Evolutionary conservation across 2,113 vertebrate species (phyloP).

Genomic region (Chloroceryle aenea): DNA sequence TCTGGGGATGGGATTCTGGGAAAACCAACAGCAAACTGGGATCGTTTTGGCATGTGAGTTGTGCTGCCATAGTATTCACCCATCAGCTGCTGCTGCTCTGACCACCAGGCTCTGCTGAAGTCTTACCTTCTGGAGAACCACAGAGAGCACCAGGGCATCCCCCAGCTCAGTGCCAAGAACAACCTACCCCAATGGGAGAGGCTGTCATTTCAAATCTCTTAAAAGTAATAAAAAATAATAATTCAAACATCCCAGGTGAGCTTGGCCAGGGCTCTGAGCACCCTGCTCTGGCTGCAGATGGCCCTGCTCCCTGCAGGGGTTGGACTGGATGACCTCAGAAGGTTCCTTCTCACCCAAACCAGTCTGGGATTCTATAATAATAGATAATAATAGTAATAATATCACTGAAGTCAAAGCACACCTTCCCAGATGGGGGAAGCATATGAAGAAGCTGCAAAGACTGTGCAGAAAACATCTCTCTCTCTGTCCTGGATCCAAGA

Average conservation of each 20-base stretch:
- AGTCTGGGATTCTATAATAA: no score
- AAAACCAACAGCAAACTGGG: no score
- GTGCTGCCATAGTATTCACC: no score
- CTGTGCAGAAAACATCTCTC: not conserved
- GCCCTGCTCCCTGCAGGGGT: no score
- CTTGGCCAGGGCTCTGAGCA: no score
- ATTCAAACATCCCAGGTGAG: no score
- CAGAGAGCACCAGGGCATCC: not conserved
- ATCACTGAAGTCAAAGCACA: not conserved
- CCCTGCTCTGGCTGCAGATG: no score
- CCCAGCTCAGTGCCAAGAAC: not conserved
- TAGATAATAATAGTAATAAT: not conserved
- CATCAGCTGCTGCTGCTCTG: no score
- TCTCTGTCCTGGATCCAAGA: not conserved
- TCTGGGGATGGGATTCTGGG: no score
- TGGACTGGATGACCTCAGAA: no score
- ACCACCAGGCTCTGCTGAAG: not conserved
- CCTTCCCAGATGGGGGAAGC: not conserved
- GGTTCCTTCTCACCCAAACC: no score
- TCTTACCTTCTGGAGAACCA: not conserved
- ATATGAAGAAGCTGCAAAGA: not conserved
- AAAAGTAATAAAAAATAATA: not conserved
- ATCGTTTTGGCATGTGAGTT: no score
- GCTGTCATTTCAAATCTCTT: not conserved
- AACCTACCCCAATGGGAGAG: not conserved